A percentile compares a stretch with the other conserved stretches of the same genome.
These are phyloP conservation scores for Caranx melampygus DNA, from an alignment of 2,113 vertebrate species.

Conservation along the genomic window DNA sequence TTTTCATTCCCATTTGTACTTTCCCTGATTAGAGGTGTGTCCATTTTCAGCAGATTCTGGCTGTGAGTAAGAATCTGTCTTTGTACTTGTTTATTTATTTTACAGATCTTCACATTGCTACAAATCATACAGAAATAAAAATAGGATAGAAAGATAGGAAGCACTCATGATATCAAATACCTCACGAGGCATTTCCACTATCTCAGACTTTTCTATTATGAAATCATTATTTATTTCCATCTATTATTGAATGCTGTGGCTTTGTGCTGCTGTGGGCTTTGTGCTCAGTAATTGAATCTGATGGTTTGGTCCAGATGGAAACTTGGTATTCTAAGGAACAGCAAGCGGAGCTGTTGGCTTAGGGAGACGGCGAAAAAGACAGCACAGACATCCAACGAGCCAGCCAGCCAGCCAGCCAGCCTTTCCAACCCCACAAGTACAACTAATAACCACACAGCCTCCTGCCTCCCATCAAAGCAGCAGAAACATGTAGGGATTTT, in stretches of 20 bases:
- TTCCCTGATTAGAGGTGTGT: conserved; percentile 9
- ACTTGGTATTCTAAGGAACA: conserved; percentile 59
- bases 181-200: conserved; percentile 34
- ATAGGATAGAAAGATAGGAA: conserved; percentile 18
- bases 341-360: conserved; percentile 57
- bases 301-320: conserved; percentile 60
- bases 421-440: conserved; percentile 36
- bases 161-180: conserved; percentile 52
- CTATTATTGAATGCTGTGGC: conserved; percentile 52
- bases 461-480: conserved; percentile 55
- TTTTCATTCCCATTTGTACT: conserved; percentile 1
- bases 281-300: conserved; percentile 71
- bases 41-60: neutral
- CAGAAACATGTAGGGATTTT: conserved; percentile 35
- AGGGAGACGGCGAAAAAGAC: conserved; percentile 6
- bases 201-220: conserved; percentile 21
- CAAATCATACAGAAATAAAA: conserved; percentile 28
- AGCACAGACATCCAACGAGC: conserved; percentile 6
- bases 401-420: neutral
- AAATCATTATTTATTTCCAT: conserved; percentile 60
- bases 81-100: neutral
- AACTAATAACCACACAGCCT: conserved; percentile 48
- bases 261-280: conserved; percentile 58
- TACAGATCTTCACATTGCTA: neutral
- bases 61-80: neutral